Evolutionary conservation across 2,113 vertebrate species (phyloP).

Genomic region (Rhabdornis inornatus): DNA sequence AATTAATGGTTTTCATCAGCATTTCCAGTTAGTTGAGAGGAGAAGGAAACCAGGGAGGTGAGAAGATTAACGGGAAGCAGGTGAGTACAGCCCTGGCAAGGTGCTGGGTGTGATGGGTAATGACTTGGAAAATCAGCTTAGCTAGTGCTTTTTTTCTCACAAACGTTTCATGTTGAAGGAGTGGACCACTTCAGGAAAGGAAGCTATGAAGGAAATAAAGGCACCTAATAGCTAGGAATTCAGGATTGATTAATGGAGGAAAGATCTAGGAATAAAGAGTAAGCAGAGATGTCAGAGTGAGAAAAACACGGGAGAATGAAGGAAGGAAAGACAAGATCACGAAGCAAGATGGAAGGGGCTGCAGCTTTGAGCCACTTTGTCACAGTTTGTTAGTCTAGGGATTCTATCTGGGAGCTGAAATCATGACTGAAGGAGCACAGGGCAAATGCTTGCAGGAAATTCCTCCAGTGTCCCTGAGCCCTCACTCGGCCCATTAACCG

Average conservation of each 20-base stretch:
- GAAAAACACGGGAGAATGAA: not conserved
- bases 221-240: not conserved
- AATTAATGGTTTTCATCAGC: not conserved
- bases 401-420: not conserved
- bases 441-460: not conserved
- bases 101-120: not conserved
- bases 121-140: not conserved
- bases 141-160: not conserved
- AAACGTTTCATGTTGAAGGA: not conserved
- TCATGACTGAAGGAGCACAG: not conserved
- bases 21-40: not conserved
- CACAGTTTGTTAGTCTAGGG: not conserved
- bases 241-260: not conserved
- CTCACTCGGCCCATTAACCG: not conserved
- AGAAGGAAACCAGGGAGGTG: not conserved
- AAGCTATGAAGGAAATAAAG: not conserved
- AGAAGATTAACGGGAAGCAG: not conserved
- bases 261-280: not conserved
- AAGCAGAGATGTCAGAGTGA: not conserved
- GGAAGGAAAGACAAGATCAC: not conserved
- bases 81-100: not conserved
- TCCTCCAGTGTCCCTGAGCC: not conserved
- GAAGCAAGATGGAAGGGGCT: not conserved
- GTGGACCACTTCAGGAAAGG: not conserved
- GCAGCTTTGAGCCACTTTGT: not conserved